Evolutionary conservation across 2,797 vertebrate genomes (phyloP).

Genomic region (Crocodylus rhombifer): DNA sequence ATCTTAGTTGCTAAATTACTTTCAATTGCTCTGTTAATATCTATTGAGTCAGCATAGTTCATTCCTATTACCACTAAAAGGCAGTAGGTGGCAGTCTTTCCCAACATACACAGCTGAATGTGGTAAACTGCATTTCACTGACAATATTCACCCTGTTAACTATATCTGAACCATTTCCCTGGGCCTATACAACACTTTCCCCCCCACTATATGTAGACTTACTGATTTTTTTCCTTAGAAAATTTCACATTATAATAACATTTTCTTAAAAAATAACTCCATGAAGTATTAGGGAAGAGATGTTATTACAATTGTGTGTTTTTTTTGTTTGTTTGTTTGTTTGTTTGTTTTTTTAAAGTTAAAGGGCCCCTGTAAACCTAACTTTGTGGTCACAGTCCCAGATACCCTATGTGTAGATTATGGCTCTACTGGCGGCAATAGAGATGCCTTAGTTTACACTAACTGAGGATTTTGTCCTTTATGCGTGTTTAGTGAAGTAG

Average conservation of each 20-base stretch:
- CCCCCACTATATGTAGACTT: neutral
- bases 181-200: neutral
- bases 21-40: neutral
- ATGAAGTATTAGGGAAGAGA: too few relatives aligned
- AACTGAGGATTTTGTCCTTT: neutral
- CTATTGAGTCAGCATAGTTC: neutral
- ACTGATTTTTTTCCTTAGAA: neutral
- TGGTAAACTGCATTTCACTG: neutral
- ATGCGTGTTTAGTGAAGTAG: neutral
- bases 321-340: too few relatives aligned
- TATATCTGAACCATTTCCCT: neutral
- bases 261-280: neutral
- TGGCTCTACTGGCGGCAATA: neutral
- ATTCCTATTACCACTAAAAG: neutral
- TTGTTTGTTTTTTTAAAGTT: neutral
- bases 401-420: neutral
- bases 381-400: neutral
- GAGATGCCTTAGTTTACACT: neutral
- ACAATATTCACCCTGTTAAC: neutral
- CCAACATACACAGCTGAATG: neutral
- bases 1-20: neutral
- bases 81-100: slow-evolving; percentile 47
- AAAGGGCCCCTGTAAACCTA: neutral
- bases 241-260: neutral
- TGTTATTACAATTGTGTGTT: too few relatives aligned